Percentiles rank a stretch among this genome's conserved stretches.
These are phyloP conservation scores for Agonopterix heracliana DNA, from an alignment of 2,888 invertebrate genomes.

Conservation along the genomic window DNA sequence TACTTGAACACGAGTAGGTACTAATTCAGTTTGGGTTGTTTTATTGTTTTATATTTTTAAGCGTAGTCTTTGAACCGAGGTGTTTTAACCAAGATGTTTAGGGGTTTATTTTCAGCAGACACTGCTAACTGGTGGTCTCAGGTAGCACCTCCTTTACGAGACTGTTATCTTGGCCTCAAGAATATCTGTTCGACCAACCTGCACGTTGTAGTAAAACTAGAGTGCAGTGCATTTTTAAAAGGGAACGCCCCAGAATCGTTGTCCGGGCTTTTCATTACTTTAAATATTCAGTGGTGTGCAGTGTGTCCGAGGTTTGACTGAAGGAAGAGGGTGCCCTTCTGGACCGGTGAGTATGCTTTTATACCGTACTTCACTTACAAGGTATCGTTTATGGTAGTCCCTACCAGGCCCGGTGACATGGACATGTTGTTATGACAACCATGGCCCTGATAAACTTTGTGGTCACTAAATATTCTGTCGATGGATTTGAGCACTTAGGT, in stretches of 20 bases:
- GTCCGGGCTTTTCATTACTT: conserved; percentile 68
- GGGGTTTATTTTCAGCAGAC: conserved; percentile 32
- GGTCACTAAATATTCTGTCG: too few relatives aligned
- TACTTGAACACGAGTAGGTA: not conserved
- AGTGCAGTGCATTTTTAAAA: conserved; percentile 75
- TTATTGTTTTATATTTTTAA: conserved; percentile 20
- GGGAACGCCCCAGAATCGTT: conserved; percentile 58
- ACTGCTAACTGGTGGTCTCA: conserved; percentile 33
- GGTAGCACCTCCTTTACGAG: conserved; percentile 62
- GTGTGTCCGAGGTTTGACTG: conserved; percentile 46
- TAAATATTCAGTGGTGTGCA: conserved; percentile 71
- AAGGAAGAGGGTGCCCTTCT: conserved; percentile 30
- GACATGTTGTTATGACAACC: too few relatives aligned
- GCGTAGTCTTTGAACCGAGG: conserved; percentile 28
- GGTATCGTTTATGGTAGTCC: conserved; percentile 19
- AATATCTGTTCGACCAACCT: conserved; percentile 66
- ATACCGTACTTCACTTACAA: conserved; percentile 25
- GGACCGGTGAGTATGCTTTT: conserved; percentile 50
- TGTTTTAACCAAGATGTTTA: conserved; percentile 21
- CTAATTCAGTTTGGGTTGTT: not conserved
- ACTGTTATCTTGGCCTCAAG: conserved; percentile 52
- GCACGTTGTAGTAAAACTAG: conserved; percentile 63
- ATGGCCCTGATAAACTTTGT: too few relatives aligned
- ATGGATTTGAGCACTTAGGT: too few relatives aligned
- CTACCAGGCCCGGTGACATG: conserved; percentile 9